A percentile compares a stretch with the other conserved stretches of the same genome.
These are phyloP conservation scores for Eurytoma californica DNA, from an alignment of 2,888 invertebrate genomes.

Conservation along the genomic window DNA sequence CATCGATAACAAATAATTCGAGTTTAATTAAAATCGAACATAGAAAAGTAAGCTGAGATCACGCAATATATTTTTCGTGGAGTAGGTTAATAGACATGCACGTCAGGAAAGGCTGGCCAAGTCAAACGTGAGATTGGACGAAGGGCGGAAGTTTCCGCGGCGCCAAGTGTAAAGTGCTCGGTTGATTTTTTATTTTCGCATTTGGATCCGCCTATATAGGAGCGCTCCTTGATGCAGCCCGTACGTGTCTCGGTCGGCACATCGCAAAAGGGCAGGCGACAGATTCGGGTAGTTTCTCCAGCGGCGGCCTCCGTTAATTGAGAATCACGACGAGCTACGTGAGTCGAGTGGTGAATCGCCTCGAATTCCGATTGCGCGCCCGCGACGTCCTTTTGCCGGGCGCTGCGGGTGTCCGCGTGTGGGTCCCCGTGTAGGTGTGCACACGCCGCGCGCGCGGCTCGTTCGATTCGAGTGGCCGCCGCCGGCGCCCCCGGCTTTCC, in stretches of 20 bases:
- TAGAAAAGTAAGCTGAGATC: neutral
- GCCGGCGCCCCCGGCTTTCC: slow-evolving; percentile 17
- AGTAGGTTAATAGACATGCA: neutral
- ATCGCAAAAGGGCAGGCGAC: neutral
- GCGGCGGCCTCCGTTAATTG: slow-evolving; percentile 63
- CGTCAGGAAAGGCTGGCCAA: neutral
- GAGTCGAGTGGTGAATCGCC: slow-evolving; percentile 62
- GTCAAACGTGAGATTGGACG: neutral
- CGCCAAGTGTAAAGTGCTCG: slow-evolving; percentile 54
- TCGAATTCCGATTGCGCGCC: slow-evolving; percentile 59
- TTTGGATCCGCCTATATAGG: neutral
- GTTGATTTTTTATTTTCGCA: slow-evolving; percentile 63
- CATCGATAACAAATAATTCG: too few relatives aligned
- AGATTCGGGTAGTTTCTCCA: slow-evolving; percentile 16
- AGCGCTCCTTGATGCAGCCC: neutral
- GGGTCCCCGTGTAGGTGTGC: neutral
- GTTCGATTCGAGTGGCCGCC: too few relatives aligned
- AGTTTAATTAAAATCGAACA: neutral
- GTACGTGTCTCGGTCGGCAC: slow-evolving; percentile 39
- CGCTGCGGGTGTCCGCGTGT: neutral
- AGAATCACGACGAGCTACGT: slow-evolving; percentile 68
- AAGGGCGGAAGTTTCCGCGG: slow-evolving; percentile 49
- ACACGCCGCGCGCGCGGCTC: neutral
- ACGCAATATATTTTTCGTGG: neutral
- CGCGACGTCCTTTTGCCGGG: slow-evolving; percentile 51